phyloP scores from a whole-genome alignment of 2,113 vertebrate species.

The Casuarius casuarius region DNA sequence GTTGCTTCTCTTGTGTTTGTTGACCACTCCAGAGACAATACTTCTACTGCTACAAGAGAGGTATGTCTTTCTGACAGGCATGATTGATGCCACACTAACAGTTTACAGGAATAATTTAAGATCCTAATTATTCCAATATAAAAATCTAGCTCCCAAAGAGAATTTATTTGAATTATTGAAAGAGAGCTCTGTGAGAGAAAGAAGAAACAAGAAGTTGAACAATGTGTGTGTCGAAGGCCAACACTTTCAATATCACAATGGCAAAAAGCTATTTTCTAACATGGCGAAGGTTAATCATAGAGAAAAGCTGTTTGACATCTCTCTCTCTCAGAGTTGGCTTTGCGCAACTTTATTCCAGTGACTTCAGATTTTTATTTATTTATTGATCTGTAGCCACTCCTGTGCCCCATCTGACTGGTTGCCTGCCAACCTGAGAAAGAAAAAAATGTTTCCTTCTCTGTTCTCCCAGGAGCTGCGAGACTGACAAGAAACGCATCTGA shows the following conservation, averaged over 20 bases:
- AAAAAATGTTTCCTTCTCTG: background rate
- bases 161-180: conserved; percentile 6
- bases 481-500: background rate
- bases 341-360: background rate
- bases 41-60: background rate
- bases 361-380: background rate
- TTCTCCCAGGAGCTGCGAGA: background rate
- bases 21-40: background rate
- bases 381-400: background rate
- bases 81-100: background rate
- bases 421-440: background rate
- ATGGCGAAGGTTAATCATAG: background rate
- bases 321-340: background rate
- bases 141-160: background rate
- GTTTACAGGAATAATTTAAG: background rate
- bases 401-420: background rate
- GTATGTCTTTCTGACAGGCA: background rate
- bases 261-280: background rate
- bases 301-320: background rate
- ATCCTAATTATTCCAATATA: background rate
- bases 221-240: background rate
- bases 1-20: background rate
- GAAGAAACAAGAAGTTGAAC: background rate
- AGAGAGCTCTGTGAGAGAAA: background rate
- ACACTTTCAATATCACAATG: background rate